Conservation (phyloP, 2,797 vertebrate species). For the Alauda arvensis region DNA sequence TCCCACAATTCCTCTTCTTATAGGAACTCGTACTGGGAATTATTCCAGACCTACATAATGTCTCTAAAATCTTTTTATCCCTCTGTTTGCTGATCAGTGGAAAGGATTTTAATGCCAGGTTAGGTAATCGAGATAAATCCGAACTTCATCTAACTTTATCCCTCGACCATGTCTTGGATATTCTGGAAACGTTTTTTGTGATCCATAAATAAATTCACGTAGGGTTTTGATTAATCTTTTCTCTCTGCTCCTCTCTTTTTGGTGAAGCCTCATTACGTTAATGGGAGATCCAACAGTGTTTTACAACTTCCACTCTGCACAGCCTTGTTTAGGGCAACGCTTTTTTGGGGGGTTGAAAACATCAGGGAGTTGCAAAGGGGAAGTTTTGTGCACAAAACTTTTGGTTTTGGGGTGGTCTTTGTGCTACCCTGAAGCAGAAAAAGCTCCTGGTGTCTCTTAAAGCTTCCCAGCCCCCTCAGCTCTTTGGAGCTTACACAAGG, state of each 20-base stretch:
- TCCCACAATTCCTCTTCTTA: slow-evolving; percentile 64
- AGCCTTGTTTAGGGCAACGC: not conserved
- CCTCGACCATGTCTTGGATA: slow-evolving; percentile 55
- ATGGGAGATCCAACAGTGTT: slow-evolving; percentile 23
- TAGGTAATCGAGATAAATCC: slow-evolving; percentile 67
- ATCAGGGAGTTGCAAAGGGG: not conserved
- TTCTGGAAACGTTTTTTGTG: slow-evolving; percentile 61
- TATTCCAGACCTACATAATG: slow-evolving; percentile 67
- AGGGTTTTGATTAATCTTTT: slow-evolving; percentile 57
- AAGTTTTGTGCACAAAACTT: not conserved
- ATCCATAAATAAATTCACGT: slow-evolving; percentile 61
- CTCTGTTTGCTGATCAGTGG: slow-evolving; percentile 64
- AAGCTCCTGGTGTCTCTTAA: not conserved
- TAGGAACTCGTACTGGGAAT: slow-evolving; percentile 60
- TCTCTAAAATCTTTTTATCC: slow-evolving; percentile 68
- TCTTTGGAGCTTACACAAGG: not conserved
- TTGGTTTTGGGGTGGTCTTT: not conserved
- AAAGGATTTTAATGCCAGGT: slow-evolving; percentile 67
- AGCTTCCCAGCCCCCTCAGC: not conserved
- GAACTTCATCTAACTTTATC: slow-evolving; percentile 65
- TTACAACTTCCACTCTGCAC: not conserved
- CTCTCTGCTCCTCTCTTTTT: not conserved
- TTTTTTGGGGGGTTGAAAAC: not conserved
- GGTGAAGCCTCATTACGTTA: slow-evolving; percentile 38
- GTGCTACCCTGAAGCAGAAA: not conserved